Conservation (phyloP, 2,888 invertebrate species). For the Ormia ochracea region DNA sequence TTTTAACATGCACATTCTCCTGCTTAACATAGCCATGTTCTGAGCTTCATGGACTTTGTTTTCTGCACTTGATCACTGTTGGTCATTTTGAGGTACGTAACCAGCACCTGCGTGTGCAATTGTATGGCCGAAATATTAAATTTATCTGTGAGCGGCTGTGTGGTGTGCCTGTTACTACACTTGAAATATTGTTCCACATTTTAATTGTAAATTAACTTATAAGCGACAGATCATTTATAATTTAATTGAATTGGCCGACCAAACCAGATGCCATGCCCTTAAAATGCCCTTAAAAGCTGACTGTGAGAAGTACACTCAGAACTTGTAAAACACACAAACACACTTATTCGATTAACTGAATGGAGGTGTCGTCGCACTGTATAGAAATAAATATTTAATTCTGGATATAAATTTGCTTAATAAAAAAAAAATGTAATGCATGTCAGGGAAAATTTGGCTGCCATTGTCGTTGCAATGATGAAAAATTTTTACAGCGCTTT, state of each 20-base stretch:
- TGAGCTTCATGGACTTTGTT: neutral
- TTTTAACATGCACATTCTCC: neutral
- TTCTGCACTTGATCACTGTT: conserved; percentile 5
- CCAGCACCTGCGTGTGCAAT: conserved; percentile 19
- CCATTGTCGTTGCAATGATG: neutral
- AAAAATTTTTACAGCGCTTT: neutral
- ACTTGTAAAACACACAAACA: neutral
- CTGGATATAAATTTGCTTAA: too few relatives aligned
- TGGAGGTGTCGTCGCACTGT: too few relatives aligned
- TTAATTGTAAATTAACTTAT: neutral
- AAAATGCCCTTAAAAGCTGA: neutral
- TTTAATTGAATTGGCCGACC: conserved; percentile 13
- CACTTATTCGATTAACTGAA: too few relatives aligned
- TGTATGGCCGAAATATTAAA: conserved; percentile 17
- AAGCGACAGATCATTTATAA: conserved; percentile 40
- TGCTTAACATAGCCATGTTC: neutral
- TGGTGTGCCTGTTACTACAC: neutral
- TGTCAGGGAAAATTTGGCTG: too few relatives aligned
- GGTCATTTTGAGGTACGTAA: conserved; percentile 18
- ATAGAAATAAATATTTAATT: too few relatives aligned
- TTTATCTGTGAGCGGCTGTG: neutral
- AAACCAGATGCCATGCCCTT: conserved; percentile 15
- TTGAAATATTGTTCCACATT: neutral
- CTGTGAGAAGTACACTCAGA: neutral
- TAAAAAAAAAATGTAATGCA: too few relatives aligned